These are phyloP conservation scores for Thera britannica DNA, from an alignment of 2,888 invertebrate genomes.

Conservation along the genomic window DNA sequence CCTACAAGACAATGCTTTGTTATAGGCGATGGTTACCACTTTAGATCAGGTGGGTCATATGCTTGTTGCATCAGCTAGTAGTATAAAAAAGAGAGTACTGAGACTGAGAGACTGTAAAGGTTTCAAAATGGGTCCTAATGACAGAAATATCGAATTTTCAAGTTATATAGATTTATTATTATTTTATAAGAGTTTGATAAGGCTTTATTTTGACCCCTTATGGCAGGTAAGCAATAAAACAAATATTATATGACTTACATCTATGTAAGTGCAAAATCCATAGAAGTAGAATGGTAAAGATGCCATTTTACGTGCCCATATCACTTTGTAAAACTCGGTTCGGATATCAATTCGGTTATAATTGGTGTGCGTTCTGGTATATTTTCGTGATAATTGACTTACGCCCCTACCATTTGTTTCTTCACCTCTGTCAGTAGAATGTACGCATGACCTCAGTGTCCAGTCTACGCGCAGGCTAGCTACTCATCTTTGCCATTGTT, in stretches of 20 bases:
- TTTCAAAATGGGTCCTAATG: no score
- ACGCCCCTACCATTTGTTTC: conserved; percentile 51
- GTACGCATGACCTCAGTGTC: conserved; percentile 51
- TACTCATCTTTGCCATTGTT: conserved; percentile 64
- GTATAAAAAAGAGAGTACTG: no score
- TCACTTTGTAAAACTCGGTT: not conserved
- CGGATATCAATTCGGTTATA: conserved; percentile 9
- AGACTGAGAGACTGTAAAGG: no score
- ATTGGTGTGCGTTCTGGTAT: conserved; percentile 18
- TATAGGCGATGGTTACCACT: no score
- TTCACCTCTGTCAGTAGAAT: conserved; percentile 43
- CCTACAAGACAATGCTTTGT: no score
- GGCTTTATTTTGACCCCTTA: no score
- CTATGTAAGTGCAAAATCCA: not conserved
- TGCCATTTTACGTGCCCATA: not conserved
- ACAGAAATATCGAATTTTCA: no score
- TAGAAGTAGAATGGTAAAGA: not conserved
- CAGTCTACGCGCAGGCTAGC: conserved; percentile 50
- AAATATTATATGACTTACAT: not conserved
- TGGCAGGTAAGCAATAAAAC: no score
- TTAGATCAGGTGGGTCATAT: no score
- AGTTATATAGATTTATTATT: no score
- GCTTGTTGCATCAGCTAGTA: no score
- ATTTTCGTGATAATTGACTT: conserved; percentile 36
- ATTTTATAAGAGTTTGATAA: no score